These are phyloP conservation scores for Melierax canorus DNA, from an alignment of 2,113 vertebrate species.

Conservation along the genomic window DNA sequence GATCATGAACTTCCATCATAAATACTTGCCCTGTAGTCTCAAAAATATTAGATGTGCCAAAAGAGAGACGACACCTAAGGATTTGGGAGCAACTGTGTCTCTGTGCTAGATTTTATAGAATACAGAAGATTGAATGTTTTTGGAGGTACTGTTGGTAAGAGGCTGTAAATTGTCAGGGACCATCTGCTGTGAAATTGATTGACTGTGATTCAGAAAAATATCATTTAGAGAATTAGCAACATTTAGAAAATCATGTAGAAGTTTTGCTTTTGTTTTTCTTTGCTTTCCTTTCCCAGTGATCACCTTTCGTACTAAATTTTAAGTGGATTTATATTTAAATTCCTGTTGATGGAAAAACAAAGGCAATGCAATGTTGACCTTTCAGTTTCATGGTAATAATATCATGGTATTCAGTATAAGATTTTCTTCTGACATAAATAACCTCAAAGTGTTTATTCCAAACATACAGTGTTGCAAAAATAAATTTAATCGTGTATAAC, in stretches of 20 bases:
- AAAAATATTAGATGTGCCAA: not conserved
- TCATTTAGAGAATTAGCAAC: not conserved
- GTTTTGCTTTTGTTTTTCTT: not conserved
- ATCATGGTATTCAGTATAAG: not conserved
- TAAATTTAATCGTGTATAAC: not conserved
- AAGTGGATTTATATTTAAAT: not conserved
- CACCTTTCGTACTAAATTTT: not conserved
- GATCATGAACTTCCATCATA: not conserved
- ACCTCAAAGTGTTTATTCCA: not conserved
- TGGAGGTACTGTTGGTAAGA: not conserved
- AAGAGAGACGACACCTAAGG: not conserved
- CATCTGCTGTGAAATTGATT: slow-evolving; percentile 26
- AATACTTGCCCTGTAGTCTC: not conserved
- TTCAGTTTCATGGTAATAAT: not conserved
- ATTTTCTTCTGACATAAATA: not conserved
- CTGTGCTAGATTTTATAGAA: not conserved
- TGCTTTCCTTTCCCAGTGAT: not conserved
- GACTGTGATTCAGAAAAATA: not conserved
- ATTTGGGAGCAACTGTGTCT: not conserved
- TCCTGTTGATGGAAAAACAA: not conserved
- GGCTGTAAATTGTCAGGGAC: slow-evolving; percentile 12
- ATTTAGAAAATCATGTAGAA: not conserved
- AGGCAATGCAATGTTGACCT: not conserved
- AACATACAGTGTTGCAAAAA: not conserved
- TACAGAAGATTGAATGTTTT: not conserved